Conservation (phyloP, 2,113 vertebrate genomes). For the Archocentrus centrarchus region DNA sequence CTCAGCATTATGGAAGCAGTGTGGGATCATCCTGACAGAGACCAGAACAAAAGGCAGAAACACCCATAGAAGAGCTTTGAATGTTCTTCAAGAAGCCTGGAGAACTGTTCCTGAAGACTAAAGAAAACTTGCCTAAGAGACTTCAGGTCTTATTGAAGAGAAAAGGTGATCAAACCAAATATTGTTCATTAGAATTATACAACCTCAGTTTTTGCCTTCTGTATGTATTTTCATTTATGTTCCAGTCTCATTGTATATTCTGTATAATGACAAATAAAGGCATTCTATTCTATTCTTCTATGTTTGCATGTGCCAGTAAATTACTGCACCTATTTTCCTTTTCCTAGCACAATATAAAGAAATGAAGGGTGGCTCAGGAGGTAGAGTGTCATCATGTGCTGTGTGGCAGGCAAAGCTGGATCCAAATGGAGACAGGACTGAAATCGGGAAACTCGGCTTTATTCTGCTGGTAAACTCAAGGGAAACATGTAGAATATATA, state of each 20-base stretch:
- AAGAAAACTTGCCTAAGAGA: rapidly evolving
- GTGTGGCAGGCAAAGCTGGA: too few relatives aligned
- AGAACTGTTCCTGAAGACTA: not conserved
- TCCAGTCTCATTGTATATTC: too few relatives aligned
- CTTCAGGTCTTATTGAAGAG: not conserved
- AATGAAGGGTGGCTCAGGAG: not conserved
- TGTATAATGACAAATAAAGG: too few relatives aligned
- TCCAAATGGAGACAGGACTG: too few relatives aligned
- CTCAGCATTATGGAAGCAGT: not conserved
- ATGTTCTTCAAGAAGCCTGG: not conserved
- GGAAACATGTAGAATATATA: too few relatives aligned
- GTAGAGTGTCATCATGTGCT: too few relatives aligned
- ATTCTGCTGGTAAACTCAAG: too few relatives aligned
- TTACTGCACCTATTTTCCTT: not conserved
- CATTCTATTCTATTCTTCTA: not conserved
- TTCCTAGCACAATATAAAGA: not conserved
- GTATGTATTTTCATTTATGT: not conserved
- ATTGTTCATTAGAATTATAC: not conserved
- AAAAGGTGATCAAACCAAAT: not conserved
- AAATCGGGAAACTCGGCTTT: too few relatives aligned
- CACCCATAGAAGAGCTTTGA: not conserved
- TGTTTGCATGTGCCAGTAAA: not conserved
- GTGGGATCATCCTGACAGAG: not conserved
- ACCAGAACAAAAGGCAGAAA: not conserved
- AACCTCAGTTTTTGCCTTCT: not conserved